These are phyloP conservation scores for Scaptomyza polygonia DNA, from an alignment of 2,888 invertebrate species.

Conservation along the genomic window DNA sequence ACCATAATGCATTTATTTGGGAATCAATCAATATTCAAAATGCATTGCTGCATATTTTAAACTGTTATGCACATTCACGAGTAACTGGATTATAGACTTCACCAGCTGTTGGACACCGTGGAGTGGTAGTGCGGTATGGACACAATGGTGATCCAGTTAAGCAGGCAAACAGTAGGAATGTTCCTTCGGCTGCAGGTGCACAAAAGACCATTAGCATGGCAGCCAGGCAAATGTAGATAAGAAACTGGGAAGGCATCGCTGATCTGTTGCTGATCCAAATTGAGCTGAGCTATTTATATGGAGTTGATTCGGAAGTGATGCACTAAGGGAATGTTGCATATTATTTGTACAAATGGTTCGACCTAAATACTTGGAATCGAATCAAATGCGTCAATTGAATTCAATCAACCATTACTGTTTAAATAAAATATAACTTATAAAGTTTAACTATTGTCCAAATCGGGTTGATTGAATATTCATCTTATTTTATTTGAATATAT, in stretches of 20 bases:
- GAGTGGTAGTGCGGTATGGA: conserved; percentile 16
- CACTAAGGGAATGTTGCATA: neutral
- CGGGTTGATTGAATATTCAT: too few species aligned
- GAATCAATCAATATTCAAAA: neutral
- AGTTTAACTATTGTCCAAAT: too few species aligned
- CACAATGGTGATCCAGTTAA: conserved; percentile 14
- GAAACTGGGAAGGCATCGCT: conserved; percentile 16
- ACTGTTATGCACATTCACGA: conserved; percentile 6
- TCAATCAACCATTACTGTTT: neutral
- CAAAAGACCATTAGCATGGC: conserved; percentile 16
- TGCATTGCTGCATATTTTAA: neutral
- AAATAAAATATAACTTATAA: neutral
- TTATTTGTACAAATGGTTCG: conserved; percentile 10
- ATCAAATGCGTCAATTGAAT: neutral
- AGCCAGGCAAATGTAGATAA: conserved; percentile 14
- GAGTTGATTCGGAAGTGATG: neutral
- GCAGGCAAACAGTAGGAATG: conserved; percentile 12
- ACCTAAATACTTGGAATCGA: neutral
- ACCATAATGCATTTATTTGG: conserved; percentile 5
- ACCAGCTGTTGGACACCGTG: neutral
- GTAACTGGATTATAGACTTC: neutral
- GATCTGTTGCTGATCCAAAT: conserved; percentile 3
- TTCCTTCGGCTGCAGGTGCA: conserved; percentile 21
- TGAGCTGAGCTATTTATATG: conserved; percentile 23
- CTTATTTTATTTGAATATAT: too few species aligned